Evolutionary conservation across 2,113 vertebrate genomes (phyloP), one percentile per base, ranked within the genome.

Genomic region (Cyanocitta stelleri): DNA sequence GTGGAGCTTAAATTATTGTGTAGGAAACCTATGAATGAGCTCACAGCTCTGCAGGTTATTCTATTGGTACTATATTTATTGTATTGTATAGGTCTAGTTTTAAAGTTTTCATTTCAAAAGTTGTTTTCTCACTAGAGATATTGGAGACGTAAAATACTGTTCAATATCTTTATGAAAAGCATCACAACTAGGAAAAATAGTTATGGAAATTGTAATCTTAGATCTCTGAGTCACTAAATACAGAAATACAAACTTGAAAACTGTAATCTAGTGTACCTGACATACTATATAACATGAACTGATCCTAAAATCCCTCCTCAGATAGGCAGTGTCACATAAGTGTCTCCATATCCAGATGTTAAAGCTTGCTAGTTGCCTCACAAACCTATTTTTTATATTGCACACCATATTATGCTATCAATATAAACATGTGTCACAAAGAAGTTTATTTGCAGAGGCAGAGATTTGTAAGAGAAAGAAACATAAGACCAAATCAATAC

Each of bases 401-500:
- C 18, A 66, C 11, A 54, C 3, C 5, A 2, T 33, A 68, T 79
- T 82, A 82, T 43, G 16, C 11, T 66, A 48, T 85, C 69, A 79
- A 48, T 83, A 91, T 30, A 87, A 84, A 91, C 15, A 11, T 13
- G 15, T 59, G 20, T 54, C 71, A 58, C 27, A 69, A 75, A 56
- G 29, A 85, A 83, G 51, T 82, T 85, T 94, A 63, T 80, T 85
- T 88, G 46, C 49, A 51, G 59, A 87, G 49, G 59, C 30, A 69
- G 20, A 90, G 23, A 13, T 46, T 94, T 24, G 7, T 54, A 96
- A 87, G 58, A 95, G 22, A 33, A 85, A 35, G 33, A 79, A 94
- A 71, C 20, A 16, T 61, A 78, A 87, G 66, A 89, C 37, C 92
- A 95, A 93, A 95, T 89, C 76, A 89, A 93, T 95, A 61, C 5